Percentiles rank a stretch among this genome's conserved stretches.
phyloP scores from a whole-genome alignment of 2,113 vertebrate species.

The Daphoenositta chrysoptera region DNA sequence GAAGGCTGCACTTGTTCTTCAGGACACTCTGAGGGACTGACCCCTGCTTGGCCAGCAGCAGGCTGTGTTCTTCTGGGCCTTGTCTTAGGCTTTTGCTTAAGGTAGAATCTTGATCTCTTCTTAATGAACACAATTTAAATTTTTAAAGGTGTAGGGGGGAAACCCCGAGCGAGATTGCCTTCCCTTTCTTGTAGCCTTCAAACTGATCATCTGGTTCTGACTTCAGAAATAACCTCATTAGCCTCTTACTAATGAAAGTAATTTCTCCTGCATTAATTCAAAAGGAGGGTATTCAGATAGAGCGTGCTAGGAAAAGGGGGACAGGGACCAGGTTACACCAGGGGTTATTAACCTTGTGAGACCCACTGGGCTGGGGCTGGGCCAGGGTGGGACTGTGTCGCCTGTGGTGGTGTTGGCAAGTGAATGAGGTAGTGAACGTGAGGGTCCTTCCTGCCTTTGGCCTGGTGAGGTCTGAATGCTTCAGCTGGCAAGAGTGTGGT shows the following conservation, averaged over 20 bases:
- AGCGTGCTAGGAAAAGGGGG: neutral
- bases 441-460: neutral
- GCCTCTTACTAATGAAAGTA: neutral
- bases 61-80: neutral
- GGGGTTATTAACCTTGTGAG: neutral
- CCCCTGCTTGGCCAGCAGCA: neutral
- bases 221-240: conserved; percentile 1
- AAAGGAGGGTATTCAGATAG: neutral
- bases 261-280: neutral
- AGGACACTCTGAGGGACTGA: neutral
- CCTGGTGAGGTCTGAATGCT: accelerated
- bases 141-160: neutral
- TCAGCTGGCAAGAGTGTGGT: neutral
- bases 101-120: neutral
- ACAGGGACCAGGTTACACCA: neutral
- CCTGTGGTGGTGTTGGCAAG: neutral
- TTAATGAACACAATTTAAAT: neutral
- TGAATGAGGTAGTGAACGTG: neutral
- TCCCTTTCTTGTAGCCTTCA: neutral
- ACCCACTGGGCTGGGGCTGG: neutral
- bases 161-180: accelerated
- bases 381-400: neutral
- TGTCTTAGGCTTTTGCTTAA: neutral
- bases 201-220: neutral
- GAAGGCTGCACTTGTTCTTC: neutral